Percentiles rank a stretch among this genome's conserved stretches.
phyloP scores from a whole-genome alignment of 92 coral and sea anemone genomes.

The Parazoanthus darwini region DNA sequence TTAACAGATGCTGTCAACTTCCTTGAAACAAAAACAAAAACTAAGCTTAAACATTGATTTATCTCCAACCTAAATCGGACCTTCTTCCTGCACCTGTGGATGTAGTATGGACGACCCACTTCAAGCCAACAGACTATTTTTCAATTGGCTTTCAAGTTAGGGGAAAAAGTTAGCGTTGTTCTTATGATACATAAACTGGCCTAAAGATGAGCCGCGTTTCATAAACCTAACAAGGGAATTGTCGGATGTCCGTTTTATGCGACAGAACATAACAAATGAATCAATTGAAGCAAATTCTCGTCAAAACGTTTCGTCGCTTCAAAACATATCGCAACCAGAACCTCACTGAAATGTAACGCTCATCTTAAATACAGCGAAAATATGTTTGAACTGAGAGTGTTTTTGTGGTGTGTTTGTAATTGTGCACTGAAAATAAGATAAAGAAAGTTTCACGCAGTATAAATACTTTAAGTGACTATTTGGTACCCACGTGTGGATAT shows the following conservation, averaged over 20 bases:
- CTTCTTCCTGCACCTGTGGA: background rate
- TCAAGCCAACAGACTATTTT: background rate
- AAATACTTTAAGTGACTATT: too few species aligned
- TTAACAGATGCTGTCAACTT: background rate
- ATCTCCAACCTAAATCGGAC: background rate
- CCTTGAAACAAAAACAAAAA: background rate
- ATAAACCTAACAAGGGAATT: background rate
- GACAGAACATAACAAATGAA: background rate
- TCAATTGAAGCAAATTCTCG: background rate
- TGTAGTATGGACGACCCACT: too few species aligned
- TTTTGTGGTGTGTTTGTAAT: background rate
- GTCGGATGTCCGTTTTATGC: background rate
- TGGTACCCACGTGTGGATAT: too few species aligned
- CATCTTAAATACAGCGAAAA: too few species aligned
- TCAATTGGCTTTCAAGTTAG: background rate
- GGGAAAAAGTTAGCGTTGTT: background rate
- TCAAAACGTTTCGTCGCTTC: background rate
- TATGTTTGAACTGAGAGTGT: background rate
- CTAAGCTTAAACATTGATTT: background rate
- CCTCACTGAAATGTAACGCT: background rate
- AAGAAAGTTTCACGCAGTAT: background rate
- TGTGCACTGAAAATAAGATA: background rate
- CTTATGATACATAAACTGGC: too few species aligned
- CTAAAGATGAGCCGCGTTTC: background rate
- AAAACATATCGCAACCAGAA: background rate